Base-by-base conservation (phyloP, 2,888 invertebrate species). In the Melieria crassipennis region DNA sequence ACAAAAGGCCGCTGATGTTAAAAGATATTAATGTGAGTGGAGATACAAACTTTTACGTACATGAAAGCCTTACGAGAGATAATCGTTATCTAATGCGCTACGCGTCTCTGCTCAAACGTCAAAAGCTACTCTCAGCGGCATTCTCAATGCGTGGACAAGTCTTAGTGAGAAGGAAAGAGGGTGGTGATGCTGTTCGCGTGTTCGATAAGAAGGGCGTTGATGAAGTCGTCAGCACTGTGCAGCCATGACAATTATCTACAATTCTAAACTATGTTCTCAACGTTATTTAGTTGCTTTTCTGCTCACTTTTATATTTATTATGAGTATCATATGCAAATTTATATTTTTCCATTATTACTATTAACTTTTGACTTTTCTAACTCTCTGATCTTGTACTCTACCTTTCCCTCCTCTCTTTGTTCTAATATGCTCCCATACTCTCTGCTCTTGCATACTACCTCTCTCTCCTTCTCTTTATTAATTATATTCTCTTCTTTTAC, bases 41-140 rank as follows among this genome's bases (percentile, higher is more conserved):
- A 30, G 30, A 30, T 30, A 30, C 30, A 30, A 30, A 30, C 30
- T 30, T 60, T 13, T 60, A 60, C 6, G 45, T 60, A 10, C 30
- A 60, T 60, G 60, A 60, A 43, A 43, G 60, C 43, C 60, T 60
- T 43, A 11, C 60, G 13, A 43, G 45, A n/a, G 45, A 45, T 11
- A 6, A n/a, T 10, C 42, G 60, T 2, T 45, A 43, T n/a, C 61
- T 61, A 46, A 45, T 61, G 11, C 45, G n/a, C 60, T 43, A 10
- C 45, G 60, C 60, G 4, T 60, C 45, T 42, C 60, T 43, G 60
- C 60, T 60, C 9, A 60, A 60, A n/a, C 30, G 60, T 42, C 60
- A 60, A 43, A 60, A 60, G n/a, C 60, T 11, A 11, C n/a, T 60
- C 7, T 10, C 45, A 7, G 7, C 60, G 43, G 60, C 60, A 13